Evolutionary conservation across 53 echinoderm and acorn worm species (phyloP).

Genomic region (Echinarachnius parma): DNA sequence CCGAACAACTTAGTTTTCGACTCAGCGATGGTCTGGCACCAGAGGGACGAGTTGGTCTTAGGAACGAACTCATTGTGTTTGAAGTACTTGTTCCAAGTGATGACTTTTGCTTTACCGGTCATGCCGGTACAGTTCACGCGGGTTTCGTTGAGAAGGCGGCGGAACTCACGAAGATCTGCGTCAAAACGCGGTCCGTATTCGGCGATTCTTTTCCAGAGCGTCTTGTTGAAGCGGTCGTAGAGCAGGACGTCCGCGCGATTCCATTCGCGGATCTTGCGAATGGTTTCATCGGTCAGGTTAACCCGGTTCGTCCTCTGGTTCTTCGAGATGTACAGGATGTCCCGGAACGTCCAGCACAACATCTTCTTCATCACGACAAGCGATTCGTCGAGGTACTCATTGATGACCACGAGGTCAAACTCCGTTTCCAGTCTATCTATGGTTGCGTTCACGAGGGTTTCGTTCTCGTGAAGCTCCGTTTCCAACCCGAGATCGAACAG

Average conservation of each 20-base stretch:
- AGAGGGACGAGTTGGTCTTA: too few species aligned
- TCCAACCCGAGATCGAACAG: slow-evolving; percentile 78
- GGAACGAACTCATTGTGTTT: too few species aligned
- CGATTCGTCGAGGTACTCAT: slow-evolving; percentile 78
- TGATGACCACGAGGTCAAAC: slow-evolving; percentile 67
- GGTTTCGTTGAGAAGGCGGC: too few species aligned
- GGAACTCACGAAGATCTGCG: slow-evolving; percentile 53
- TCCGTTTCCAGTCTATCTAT: slow-evolving; percentile 47
- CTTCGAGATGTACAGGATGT: slow-evolving; percentile 70
- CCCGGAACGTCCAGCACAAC: slow-evolving; percentile 61
- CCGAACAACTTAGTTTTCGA: too few species aligned
- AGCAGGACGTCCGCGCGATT: slow-evolving; percentile 58
- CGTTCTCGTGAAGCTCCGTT: slow-evolving; percentile 52
- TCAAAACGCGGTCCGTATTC: slow-evolving; percentile 63
- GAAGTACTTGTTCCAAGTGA: too few species aligned
- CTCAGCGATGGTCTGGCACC: too few species aligned
- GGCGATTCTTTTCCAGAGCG: slow-evolving; percentile 64
- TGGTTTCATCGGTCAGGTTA: slow-evolving; percentile 10
- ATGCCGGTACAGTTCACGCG: too few species aligned
- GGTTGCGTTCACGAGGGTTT: slow-evolving; percentile 44
- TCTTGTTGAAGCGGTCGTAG: slow-evolving; percentile 63
- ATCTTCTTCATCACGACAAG: slow-evolving; percentile 55
- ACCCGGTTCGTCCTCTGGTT: slow-evolving; percentile 47
- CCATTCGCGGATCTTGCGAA: slow-evolving; percentile 63
- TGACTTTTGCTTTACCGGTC: too few species aligned